A percentile compares a stretch with the other conserved stretches of the same genome.
Evolutionary conservation across 92 coral and sea anemone genomes (phyloP).

Genomic region (Desmophyllum pertusum): DNA sequence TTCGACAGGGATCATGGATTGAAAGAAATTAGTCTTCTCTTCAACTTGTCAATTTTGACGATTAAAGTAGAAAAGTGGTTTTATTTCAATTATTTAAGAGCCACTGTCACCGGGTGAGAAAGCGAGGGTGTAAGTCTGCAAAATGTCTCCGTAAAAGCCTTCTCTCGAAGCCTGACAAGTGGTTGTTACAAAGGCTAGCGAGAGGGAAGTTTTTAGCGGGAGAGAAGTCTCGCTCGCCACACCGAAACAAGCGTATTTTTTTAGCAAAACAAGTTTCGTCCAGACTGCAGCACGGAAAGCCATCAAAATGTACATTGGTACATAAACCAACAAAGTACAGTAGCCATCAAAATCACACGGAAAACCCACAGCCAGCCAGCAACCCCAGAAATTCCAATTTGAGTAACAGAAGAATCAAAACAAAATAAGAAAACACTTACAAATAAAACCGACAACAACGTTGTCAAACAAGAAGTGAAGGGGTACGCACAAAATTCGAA

Average conservation of each 20-base stretch:
- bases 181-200: too few relatives aligned
- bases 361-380: neutral
- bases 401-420: neutral
- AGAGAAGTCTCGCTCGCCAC: too few relatives aligned
- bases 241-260: too few relatives aligned
- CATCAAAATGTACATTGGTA: neutral
- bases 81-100: neutral
- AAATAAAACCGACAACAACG: neutral
- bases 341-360: neutral
- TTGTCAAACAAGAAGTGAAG: neutral
- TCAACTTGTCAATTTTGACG: neutral
- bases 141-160: neutral
- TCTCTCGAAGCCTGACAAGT: too few relatives aligned
- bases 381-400: neutral
- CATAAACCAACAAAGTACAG: neutral
- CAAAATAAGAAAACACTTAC: neutral
- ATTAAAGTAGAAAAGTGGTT: neutral
- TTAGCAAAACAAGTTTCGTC: too few relatives aligned
- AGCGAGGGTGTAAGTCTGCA: neutral
- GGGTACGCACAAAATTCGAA: slow-evolving; percentile 16
- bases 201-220: too few relatives aligned
- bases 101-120: neutral
- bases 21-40: slow-evolving; percentile 4
- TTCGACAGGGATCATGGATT: neutral
- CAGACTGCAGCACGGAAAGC: neutral